Evolutionary conservation across 2,888 invertebrate species (phyloP).

Genomic region (Elmis aenea): DNA sequence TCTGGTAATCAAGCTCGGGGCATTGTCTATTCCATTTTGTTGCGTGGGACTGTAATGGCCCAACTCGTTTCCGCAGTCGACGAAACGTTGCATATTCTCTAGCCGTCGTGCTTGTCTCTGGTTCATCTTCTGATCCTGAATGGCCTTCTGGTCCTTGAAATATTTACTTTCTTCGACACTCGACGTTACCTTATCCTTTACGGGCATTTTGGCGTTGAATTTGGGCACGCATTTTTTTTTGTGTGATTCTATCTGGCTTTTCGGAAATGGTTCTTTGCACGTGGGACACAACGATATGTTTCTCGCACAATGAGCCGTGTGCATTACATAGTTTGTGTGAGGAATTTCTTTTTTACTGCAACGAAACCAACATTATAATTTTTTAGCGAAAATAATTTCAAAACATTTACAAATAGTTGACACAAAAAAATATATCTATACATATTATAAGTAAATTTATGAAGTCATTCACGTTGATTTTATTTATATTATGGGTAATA

Average conservation of each 20-base stretch:
- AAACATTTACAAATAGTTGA: no score
- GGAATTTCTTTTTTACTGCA: conserved; percentile 66
- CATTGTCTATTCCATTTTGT: no score
- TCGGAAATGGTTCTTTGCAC: conserved; percentile 64
- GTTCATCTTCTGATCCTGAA: conserved; percentile 33
- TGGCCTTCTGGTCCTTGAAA: conserved; percentile 31
- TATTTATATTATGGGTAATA: no score
- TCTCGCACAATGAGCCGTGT: conserved; percentile 63
- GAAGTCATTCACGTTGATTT: no score
- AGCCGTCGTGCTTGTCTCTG: conserved; percentile 23
- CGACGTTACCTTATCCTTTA: conserved; percentile 24
- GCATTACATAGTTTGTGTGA: conserved; percentile 62
- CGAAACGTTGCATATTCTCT: conserved; percentile 10
- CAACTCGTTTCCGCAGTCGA: conserved; percentile 5
- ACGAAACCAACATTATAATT: no score
- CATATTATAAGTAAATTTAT: no score
- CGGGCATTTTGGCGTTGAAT: conserved; percentile 27
- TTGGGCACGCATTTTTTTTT: conserved; percentile 45
- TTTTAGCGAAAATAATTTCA: no score
- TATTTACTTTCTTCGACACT: conserved; percentile 34
- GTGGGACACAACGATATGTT: conserved; percentile 62
- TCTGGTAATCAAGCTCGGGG: no score
- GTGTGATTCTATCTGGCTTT: conserved; percentile 56
- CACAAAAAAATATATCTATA: no score
- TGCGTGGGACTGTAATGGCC: no score